Evolutionary conservation across 2,113 vertebrate species (phyloP).

Genomic region (Microcebus lehilahytsara): DNA sequence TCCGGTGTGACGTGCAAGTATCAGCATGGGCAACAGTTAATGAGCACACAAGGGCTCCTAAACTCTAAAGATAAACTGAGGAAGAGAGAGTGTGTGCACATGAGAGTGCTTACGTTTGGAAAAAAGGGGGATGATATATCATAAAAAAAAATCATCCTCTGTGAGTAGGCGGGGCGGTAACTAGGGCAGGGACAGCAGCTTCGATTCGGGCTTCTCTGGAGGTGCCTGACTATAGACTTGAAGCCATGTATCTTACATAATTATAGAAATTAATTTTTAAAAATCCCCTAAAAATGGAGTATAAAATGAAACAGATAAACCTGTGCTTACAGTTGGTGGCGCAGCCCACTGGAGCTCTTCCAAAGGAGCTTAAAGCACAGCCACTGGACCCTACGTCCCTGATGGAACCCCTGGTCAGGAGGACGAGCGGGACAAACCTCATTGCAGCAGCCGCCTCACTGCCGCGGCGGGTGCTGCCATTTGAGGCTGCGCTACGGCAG

Average conservation of each 20-base stretch:
- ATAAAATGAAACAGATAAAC: neutral
- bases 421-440: neutral
- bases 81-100: neutral
- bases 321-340: neutral
- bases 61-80: neutral
- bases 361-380: too few relatives aligned
- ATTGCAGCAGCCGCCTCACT: neutral
- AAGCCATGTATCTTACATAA: neutral
- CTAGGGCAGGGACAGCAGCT: neutral
- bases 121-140: neutral
- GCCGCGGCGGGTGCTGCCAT: neutral
- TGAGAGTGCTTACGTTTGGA: rapidly evolving
- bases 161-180: too few relatives aligned
- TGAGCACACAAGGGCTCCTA: rapidly evolving
- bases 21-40: rapidly evolving
- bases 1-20: rapidly evolving
- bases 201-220: neutral
- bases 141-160: rapidly evolving
- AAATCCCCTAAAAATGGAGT: neutral
- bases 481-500: too few relatives aligned
- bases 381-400: neutral
- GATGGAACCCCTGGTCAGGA: neutral
- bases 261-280: neutral
- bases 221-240: rapidly evolving
- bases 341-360: too few relatives aligned